Base-by-base conservation (phyloP, 2,113 vertebrate species). In the Rhinoderma darwinii region DNA sequence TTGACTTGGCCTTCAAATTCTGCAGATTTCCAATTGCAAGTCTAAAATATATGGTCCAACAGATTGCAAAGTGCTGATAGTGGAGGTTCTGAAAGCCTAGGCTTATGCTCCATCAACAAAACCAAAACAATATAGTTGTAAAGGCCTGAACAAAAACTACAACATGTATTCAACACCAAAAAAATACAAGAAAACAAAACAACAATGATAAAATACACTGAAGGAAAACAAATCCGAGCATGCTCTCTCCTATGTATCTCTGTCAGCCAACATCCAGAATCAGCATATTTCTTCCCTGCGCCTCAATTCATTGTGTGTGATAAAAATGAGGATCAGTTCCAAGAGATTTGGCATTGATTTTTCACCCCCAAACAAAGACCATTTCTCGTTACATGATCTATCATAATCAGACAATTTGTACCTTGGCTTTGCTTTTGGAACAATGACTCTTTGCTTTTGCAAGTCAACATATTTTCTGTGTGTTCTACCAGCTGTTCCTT, bases 401-500 rank as follows among this genome's bases (percentile, higher is more conserved):
- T 96, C 95, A 96, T 96, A 93, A 96, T 95, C 94, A 94, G 93
- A 86, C 95, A 92, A 95, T 96, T 95, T 96, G 95, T 94, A 94
- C 89, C 89, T 93, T 90, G 91, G 91, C 89, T 94, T 93, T 90
- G 89, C 80, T 89, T 92, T 89, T 93, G 91, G 91, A 93, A 92
- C 43, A 87, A 91, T 89, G 89, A 81, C 88, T 88, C 79, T 89
- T 86, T 83, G 87, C 83, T 87, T 89, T 89, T 89, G 91, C 56
- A 90, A 91, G 92, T 86, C 92, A 90, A 94, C 89, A 41, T 7
- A 86, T 39, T 25, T 32, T 54, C 27, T 77, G 43, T 63, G 47
- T 73, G 68, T 84, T 73, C 20, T 73, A 86, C 61, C 84, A 86
- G 84, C 84, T 86, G 75, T 68, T 86, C 43, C 61, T 39, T 79